Base-by-base conservation (phyloP, 1,140 invertebrate genomes). In the Vanessa atalanta region DNA sequence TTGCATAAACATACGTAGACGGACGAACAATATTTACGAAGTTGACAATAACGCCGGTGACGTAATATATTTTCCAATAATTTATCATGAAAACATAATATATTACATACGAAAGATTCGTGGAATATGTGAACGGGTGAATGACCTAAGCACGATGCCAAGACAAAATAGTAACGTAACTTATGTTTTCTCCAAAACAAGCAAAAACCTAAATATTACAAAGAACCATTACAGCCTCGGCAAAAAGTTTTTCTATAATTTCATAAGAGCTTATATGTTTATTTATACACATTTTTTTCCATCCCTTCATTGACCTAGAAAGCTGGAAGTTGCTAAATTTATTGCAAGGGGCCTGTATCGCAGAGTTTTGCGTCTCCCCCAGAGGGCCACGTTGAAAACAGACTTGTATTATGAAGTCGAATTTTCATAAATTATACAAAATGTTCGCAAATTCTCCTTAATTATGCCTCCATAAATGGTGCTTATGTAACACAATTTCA, bases 251-350 rank as follows among this genome's bases (percentile, higher is more conserved):
- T 57, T 57, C 20, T 23, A 26, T 55, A 26, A 57, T 57, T 57
- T 14, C 13, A 20, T 57, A 13, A 57, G 55, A 57, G 55, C 20
- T 13, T 50, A 48, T 20, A 65, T n/a, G 23, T 20, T 23, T 50
- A 65, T 65, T 31, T 65, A 72, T 64, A 73, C 73, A 55, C 70
- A 70, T 73, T 53, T 70, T 60, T 70, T 60, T 55, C n/a, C 53
- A 73, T 70, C 68, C 67, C 64, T 67, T 73, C 26, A 66, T 70
- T 77, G 76, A 71, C 76, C 76, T 69, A 74, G 26, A 75, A 75
- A 66, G 43, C 61, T 61, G n/a, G 69, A 73, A 77, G 51, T 77
- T 73, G 55, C 57, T 50, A 70, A 77, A 73, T 77, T 74, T 73
- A 74, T 77, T 70, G 64, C 64, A 31, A 70, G 68, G 61, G 31